Base-by-base conservation (phyloP, 2,113 vertebrate genomes). In the Xiphophorus couchianus region DNA sequence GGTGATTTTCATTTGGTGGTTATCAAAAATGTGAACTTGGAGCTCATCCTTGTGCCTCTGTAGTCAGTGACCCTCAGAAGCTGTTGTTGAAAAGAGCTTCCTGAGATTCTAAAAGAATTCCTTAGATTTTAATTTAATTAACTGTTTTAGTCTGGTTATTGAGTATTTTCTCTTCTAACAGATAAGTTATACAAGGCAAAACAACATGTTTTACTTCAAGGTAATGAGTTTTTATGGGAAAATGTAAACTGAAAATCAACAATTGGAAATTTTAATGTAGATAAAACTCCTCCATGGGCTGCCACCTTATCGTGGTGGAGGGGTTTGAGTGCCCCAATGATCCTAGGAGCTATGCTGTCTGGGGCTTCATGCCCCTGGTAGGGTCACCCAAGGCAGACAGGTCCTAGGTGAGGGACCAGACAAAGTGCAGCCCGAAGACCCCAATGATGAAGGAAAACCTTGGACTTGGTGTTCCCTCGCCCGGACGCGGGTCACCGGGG, bases 1-100 rank as follows among this genome's bases (percentile, higher is more conserved):
- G 33, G 75, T 78, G 78, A 58, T 71, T 66, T 71, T 78, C 73
- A 68, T 74, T 71, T 67, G 31, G 44, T 74, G 63, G n/a, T 71
- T 73, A 67, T 84, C 58, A 81, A 67, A 71, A 71, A 72, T 77
- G 25, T 73, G 75, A 77, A 83, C 75, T 30, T 58, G 3, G 48
- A 48, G 68, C 27, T 73, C 44, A 68, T 42, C 71, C 63, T 61
- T 60, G 37, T 51, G 70, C 66, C 75, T 61, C 61, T 31, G 67
- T 30, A 64, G 65, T 70, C 48, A 64, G 25, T 42, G 12, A 62
- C 54, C 30, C 31, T 13, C 1, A 8, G 5, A 25, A n/a, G 29
- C 19, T 61, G 67, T 67, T 72, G 54, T 6, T 10, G 54, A 33
- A 74, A 28, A 13, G 66, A 72, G 14, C 0, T 0, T 11, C n/a